These are phyloP conservation scores for Dugesia japonica DNA, from an alignment of 2,888 invertebrate species.

Conservation along the genomic window DNA sequence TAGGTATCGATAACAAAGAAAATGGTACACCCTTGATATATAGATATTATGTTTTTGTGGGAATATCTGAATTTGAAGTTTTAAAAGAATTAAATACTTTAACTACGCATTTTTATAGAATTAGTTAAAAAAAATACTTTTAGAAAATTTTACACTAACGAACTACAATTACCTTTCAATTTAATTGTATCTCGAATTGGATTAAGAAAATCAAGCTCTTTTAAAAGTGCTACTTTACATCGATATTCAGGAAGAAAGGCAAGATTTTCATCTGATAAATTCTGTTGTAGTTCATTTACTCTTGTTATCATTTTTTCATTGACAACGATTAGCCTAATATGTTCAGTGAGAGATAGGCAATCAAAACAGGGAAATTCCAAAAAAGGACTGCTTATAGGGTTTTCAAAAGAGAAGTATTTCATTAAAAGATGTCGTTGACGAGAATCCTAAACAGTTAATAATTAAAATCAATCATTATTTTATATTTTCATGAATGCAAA, in stretches of 20 bases:
- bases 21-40: no score
- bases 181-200: conserved; percentile 17
- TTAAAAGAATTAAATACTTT: no score
- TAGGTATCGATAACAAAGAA: no score
- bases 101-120: no score
- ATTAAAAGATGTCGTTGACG: background rate
- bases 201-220: conserved; percentile 10
- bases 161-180: conserved; percentile 21
- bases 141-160: no score
- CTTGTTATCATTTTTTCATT: conserved; percentile 49
- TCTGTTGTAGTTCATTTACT: conserved; percentile 60
- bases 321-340: conserved; percentile 59
- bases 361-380: conserved; percentile 51
- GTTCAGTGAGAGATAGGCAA: conserved; percentile 63
- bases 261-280: conserved; percentile 68
- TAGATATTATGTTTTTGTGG: no score
- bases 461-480: no score
- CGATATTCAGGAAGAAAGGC: conserved; percentile 75
- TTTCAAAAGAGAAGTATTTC: background rate
- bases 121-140: no score
- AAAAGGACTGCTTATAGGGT: background rate
- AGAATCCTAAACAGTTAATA: background rate
- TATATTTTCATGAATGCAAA: no score
- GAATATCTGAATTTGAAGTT: no score
- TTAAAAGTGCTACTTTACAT: conserved; percentile 52